Conservation (phyloP, 2,888 invertebrate species). For the Orchesellides sinensis region DNA sequence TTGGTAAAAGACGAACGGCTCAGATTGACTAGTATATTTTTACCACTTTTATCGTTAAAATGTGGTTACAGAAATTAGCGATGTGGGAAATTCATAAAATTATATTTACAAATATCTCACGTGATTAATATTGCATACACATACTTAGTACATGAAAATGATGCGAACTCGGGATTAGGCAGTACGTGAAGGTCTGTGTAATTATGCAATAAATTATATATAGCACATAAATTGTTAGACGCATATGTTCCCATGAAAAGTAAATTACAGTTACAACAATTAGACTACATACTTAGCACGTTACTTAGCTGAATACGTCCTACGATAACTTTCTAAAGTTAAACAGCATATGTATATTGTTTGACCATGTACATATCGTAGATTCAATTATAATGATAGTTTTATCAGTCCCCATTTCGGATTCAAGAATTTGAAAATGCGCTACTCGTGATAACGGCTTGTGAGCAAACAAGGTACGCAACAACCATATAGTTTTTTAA, state of each 20-base stretch:
- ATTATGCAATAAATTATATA: neutral
- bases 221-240: neutral
- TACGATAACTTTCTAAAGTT: neutral
- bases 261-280: too few relatives aligned
- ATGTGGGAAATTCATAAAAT: neutral
- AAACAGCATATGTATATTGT: neutral
- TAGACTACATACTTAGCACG: too few relatives aligned
- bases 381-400: neutral
- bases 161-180: too few relatives aligned
- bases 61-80: neutral
- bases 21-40: constrained; percentile 42
- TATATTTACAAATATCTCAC: neutral
- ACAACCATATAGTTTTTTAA: neutral
- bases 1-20: constrained; percentile 46
- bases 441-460: neutral
- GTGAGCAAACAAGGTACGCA: constrained; percentile 45
- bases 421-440: neutral
- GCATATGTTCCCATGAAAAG: neutral
- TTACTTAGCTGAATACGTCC: too few relatives aligned
- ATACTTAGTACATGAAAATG: too few relatives aligned
- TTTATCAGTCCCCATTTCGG: constrained; percentile 15
- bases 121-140: too few relatives aligned
- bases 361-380: neutral
- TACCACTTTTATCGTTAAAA: neutral
- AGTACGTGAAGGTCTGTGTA: too few relatives aligned